A percentile compares a stretch with the other conserved stretches of the same genome.
Conservation (phyloP, 1,140 invertebrate genomes). For the Adoxophyes honmai region DNA sequence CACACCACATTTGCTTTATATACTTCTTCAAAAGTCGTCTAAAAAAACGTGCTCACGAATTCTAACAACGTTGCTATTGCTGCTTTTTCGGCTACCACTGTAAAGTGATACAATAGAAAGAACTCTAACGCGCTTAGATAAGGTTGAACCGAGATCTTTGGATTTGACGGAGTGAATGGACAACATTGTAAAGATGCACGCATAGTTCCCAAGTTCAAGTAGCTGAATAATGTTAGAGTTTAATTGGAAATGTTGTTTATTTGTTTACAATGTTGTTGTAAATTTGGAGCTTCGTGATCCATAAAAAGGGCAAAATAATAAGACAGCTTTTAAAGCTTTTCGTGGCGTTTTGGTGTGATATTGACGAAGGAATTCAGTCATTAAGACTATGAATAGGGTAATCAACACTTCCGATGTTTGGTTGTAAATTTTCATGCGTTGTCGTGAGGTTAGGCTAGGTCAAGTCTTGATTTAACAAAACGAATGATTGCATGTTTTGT, state of each 20-base stretch:
- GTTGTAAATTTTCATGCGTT: neutral
- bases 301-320: slow-evolving; percentile 18
- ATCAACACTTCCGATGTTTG: neutral
- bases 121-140: neutral
- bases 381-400: neutral
- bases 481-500: neutral
- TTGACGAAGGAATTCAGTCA: neutral
- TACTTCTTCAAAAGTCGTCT: slow-evolving; percentile 57
- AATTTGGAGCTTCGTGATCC: slow-evolving; percentile 17
- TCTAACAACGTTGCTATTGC: slow-evolving; percentile 31
- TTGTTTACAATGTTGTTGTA: slow-evolving; percentile 23
- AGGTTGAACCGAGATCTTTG: neutral
- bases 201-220: slow-evolving; percentile 44
- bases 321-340: neutral
- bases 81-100: neutral
- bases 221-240: slow-evolving; percentile 18
- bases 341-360: too few relatives aligned
- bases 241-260: slow-evolving; percentile 43
- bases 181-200: slow-evolving; percentile 34
- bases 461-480: neutral
- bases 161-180: neutral
- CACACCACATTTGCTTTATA: slow-evolving; percentile 55
- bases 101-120: neutral
- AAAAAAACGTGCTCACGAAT: slow-evolving; percentile 55
- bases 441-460: neutral